Base-by-base conservation (phyloP, 2,888 invertebrate genomes). In the Leucania comma region DNA sequence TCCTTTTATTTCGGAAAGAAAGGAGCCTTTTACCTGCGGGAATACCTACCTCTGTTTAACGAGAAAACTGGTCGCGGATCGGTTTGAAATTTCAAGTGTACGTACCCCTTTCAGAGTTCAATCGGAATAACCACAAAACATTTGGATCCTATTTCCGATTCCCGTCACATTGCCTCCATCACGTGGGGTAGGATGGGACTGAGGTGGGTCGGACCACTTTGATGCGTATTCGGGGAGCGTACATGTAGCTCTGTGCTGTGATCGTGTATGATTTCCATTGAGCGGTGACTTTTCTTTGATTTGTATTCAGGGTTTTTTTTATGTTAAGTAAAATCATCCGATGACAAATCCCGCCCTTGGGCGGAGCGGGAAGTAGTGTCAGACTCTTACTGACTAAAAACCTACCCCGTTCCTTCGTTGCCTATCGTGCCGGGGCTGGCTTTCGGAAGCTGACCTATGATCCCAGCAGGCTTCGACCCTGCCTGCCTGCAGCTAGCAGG, bases 71-170 rank as follows among this genome's bases (percentile, higher is more conserved):
- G 87, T 88, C 85, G 84, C 78, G 81, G 87, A 86, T 85, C 83
- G 88, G 88, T 90, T 92, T 90, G 90, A 93, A 93, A 92, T 92
- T 93, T 93, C 89, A 89, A 92, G 89, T 87, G 86, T 88, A 90
- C 85, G 88, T 89, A 90, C 89, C 93, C 92, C 91, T 93, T 94
- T 93, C 88, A 90, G 89, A 91, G 93, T 93, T 91, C 93, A 92
- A 94, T 93, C 92, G 93, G 90, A 92, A 91, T 93, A 93, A 94
- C 94, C 94, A 91, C 94, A 93, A 93, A 93, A 94, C 93, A 93
- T 93, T 93, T 90, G 89, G 88, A 90, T 89, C 91, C 90, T 89
- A 92, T 93, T 94, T 92, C 90, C 92, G 89, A 95, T 95, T 94
- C 95, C 87, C 90, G 92, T 94, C 94, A 94, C 95, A 95, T 88